These are phyloP conservation scores for Pharmacophagus antenor DNA, from an alignment of 2,888 invertebrate species.

Conservation along the genomic window DNA sequence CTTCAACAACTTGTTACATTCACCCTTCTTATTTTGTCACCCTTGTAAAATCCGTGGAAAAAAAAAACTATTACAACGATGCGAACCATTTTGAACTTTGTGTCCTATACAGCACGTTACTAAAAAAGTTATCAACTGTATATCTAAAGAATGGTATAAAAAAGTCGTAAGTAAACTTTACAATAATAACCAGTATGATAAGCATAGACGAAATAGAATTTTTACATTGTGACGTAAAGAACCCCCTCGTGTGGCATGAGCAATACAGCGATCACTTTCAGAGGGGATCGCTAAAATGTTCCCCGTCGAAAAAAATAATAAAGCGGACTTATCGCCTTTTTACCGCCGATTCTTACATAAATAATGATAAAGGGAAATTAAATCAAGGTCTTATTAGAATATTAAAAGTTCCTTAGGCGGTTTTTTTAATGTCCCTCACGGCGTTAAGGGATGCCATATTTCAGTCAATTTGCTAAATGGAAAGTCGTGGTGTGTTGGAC, in stretches of 20 bases:
- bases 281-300: conserved; percentile 54
- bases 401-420: conserved; percentile 75
- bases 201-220: conserved; percentile 5
- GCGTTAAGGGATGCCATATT: conserved; percentile 74
- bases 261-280: conserved; percentile 42
- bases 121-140: neutral
- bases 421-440: conserved; percentile 73
- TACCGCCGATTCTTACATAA: conserved; percentile 73
- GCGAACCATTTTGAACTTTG: conserved; percentile 30
- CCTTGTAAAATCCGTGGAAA: conserved; percentile 33
- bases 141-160: neutral
- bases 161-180: neutral
- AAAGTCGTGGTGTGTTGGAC: conserved; percentile 52
- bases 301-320: conserved; percentile 61
- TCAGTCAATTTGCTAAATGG: conserved; percentile 79
- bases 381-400: conserved; percentile 80
- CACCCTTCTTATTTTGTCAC: conserved; percentile 52
- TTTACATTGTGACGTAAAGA: conserved; percentile 45
- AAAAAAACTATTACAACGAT: conserved; percentile 25
- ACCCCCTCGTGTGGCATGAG: conserved; percentile 45
- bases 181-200: conserved; percentile 16
- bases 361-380: conserved; percentile 81
- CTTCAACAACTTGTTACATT: conserved; percentile 65
- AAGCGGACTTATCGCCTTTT: conserved; percentile 72
- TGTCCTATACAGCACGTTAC: neutral